A percentile compares a stretch with the other conserved stretches of the same genome.
These are phyloP conservation scores for Haliclona indistincta DNA, from an alignment of 37 sponge, comb jelly and placozoan genomes.

Conservation along the genomic window DNA sequence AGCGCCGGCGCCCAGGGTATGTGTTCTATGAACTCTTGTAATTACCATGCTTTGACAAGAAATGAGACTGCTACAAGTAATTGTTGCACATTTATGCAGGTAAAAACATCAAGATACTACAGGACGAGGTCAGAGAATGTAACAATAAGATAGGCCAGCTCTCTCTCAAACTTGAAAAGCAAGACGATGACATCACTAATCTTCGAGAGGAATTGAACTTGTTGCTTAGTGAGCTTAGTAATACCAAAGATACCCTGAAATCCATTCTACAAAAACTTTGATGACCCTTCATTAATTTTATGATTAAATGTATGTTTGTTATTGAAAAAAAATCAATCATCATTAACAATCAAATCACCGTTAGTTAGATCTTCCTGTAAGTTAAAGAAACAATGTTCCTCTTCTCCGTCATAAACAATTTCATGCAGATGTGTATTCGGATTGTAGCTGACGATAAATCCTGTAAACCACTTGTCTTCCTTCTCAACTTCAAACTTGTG, in stretches of 20 bases:
- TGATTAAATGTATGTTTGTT: too few species aligned
- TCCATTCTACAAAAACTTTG: too few species aligned
- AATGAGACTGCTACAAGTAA: too few species aligned
- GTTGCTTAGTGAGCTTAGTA: constrained; percentile 17
- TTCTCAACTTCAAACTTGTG: constrained; percentile 30
- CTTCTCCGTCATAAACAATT: constrained; percentile 30
- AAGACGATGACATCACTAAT: constrained; percentile 22
- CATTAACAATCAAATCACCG: constrained; percentile 14
- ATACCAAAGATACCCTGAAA: constrained; percentile 11
- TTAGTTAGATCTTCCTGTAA: constrained; percentile 17
- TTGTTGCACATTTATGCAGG: too few species aligned
- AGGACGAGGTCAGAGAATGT: neutral
- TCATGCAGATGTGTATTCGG: constrained; percentile 32
- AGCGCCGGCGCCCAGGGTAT: too few species aligned
- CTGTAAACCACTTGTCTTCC: constrained; percentile 21
- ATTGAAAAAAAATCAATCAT: too few species aligned
- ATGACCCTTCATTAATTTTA: too few species aligned
- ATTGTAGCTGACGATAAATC: constrained; percentile 33
- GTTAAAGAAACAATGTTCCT: constrained; percentile 30
- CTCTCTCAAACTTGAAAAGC: constrained; percentile 24
- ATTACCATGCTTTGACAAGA: too few species aligned
- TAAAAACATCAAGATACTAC: too few species aligned
- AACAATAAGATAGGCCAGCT: constrained; percentile 10
- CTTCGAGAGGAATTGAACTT: constrained; percentile 14
- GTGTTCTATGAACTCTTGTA: too few species aligned